A percentile compares a stretch with the other conserved stretches of the same genome.
phyloP scores from a whole-genome alignment of 2,113 vertebrate species.

The Antidorcas marsupialis region DNA sequence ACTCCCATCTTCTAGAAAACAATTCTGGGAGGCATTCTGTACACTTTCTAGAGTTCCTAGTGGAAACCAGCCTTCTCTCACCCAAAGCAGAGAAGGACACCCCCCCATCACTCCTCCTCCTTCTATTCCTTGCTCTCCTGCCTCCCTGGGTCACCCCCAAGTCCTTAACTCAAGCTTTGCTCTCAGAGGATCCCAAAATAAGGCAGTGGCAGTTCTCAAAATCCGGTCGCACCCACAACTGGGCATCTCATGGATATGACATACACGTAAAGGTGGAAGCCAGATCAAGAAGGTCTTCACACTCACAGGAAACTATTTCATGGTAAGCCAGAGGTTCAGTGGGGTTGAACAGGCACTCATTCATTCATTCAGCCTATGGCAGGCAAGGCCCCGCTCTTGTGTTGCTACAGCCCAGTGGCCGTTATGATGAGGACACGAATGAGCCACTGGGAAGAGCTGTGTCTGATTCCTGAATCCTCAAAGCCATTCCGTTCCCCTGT shows the following conservation, averaged over 20 bases:
- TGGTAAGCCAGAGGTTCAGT: rapidly evolving
- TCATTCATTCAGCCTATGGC: neutral
- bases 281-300: neutral
- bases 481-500: neutral
- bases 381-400: rapidly evolving
- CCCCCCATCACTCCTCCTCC: neutral
- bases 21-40: neutral
- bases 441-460: neutral
- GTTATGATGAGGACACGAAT: rapidly evolving
- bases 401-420: neutral
- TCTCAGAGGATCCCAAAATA: neutral
- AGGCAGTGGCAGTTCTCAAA: neutral
- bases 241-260: rapidly evolving
- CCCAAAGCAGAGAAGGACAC: neutral
- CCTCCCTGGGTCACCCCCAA: neutral
- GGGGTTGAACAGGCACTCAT: neutral
- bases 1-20: neutral
- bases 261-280: rapidly evolving
- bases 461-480: neutral
- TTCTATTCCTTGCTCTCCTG: neutral
- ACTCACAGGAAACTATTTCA: rapidly evolving
- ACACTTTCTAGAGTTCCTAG: neutral
- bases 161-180: neutral
- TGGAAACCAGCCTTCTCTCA: neutral
- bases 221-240: neutral